These are phyloP conservation scores for Myripristis jacobus DNA, from an alignment of 2,797 vertebrate genomes.

Conservation along the genomic window DNA sequence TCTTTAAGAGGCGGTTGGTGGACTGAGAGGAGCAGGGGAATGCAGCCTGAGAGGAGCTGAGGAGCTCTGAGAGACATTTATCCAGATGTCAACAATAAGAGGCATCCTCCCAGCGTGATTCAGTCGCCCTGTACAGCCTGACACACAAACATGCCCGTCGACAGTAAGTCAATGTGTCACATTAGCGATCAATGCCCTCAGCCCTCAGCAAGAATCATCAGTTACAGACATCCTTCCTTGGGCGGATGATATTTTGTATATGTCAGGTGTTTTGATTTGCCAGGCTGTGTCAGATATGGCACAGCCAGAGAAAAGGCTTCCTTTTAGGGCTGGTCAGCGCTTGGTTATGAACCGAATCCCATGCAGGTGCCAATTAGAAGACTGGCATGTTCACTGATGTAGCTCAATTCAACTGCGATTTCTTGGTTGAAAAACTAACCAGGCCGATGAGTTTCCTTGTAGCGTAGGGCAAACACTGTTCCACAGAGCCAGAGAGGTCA, in stretches of 20 bases:
- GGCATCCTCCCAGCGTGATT: constrained; percentile 55
- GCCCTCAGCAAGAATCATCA: constrained; percentile 28
- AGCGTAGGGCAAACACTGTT: no score
- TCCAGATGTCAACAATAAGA: constrained; percentile 68
- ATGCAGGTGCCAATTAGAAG: background rate
- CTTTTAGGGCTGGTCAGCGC: constrained; percentile 16
- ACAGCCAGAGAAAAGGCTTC: constrained; percentile 21
- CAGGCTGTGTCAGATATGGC: constrained; percentile 29
- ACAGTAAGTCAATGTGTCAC: constrained; percentile 31
- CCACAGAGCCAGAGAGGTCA: no score
- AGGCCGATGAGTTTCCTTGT: no score
- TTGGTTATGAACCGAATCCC: constrained; percentile 17
- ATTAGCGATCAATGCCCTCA: constrained; percentile 24
- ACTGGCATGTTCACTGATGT: no score
- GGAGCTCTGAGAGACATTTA: constrained; percentile 67
- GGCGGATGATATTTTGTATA: constrained; percentile 6
- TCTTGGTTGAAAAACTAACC: no score
- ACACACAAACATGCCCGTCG: constrained; percentile 39
- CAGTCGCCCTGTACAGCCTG: background rate
- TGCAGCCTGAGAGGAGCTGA: constrained; percentile 38
- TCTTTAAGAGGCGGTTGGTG: constrained; percentile 67
- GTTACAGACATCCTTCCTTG: constrained; percentile 13
- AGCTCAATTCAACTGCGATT: no score
- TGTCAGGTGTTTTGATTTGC: constrained; percentile 59
- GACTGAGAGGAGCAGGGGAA: constrained; percentile 44